Conservation (phyloP, 30 jellyfish, hydroid and myxozoan genomes). For the Hydractinia symbiolongicarpus region DNA sequence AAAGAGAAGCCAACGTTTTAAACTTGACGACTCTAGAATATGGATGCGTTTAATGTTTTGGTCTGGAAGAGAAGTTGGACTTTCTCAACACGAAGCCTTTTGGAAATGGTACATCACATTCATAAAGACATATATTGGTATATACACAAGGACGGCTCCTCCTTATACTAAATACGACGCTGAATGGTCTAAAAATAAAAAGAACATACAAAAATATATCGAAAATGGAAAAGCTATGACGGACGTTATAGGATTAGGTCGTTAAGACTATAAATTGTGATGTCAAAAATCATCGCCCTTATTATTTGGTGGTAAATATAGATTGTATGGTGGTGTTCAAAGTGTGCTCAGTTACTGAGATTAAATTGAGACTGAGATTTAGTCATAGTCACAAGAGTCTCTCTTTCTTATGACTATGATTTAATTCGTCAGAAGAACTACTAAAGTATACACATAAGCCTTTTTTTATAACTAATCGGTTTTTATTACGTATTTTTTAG, state of each 20-base stretch:
- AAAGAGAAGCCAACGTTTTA: slow-evolving; percentile 18
- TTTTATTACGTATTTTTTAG: too few species aligned
- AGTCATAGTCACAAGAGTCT: too few species aligned
- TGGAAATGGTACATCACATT: slow-evolving; percentile 9
- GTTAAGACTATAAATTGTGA: not conserved
- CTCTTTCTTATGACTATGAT: too few species aligned
- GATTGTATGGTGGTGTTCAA: too few species aligned
- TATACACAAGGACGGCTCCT: slow-evolving; percentile 16
- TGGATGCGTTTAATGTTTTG: slow-evolving; percentile 36
- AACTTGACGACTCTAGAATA: slow-evolving; percentile 23
- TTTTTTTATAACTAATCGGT: too few species aligned
- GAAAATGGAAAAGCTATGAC: slow-evolving; percentile 12
- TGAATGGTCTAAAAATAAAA: slow-evolving; percentile 14
- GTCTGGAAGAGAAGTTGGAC: slow-evolving; percentile 30
- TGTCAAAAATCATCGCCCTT: too few species aligned
- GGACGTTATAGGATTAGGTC: slow-evolving; percentile 11
- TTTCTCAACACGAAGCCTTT: not conserved
- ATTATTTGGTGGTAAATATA: too few species aligned
- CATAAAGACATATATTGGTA: slow-evolving; percentile 4
- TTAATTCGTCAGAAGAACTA: too few species aligned
- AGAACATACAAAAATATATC: not conserved
- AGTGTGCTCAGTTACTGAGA: too few species aligned
- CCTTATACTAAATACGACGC: slow-evolving; percentile 8
- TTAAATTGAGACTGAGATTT: too few species aligned
- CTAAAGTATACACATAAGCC: too few species aligned